Conservation (phyloP, 1,140 invertebrate species). For the Monomorium pharaonis region DNA sequence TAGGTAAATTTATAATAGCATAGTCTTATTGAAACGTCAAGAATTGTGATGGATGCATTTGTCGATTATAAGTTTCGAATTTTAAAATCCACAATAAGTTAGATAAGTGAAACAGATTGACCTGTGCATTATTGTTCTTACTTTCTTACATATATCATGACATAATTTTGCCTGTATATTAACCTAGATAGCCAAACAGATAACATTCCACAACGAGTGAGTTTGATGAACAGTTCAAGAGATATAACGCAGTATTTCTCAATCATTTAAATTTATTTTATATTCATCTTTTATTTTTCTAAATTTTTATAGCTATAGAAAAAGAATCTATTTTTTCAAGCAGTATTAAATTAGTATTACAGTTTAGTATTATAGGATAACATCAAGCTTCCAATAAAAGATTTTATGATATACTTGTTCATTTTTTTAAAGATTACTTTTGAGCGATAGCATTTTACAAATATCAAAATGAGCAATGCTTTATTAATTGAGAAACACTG, state of each 20-base stretch:
- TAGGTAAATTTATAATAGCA: background rate
- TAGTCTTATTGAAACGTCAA: background rate
- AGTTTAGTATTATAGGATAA: background rate
- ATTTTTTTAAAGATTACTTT: background rate
- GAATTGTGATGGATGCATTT: background rate
- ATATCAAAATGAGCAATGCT: constrained; percentile 2
- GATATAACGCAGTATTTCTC: background rate
- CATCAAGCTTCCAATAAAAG: background rate
- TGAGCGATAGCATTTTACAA: background rate
- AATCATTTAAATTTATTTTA: background rate
- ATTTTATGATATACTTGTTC: background rate
- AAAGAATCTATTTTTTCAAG: background rate
- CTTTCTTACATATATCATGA: background rate
- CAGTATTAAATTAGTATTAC: constrained; percentile 19
- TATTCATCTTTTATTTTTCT: background rate
- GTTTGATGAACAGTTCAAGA: background rate
- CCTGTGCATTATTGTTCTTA: background rate
- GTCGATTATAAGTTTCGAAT: background rate
- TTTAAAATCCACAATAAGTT: background rate
- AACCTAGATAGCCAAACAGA: background rate
- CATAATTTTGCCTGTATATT: background rate
- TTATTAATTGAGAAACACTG: background rate
- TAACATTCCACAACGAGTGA: background rate
- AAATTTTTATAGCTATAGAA: background rate
- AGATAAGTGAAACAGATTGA: background rate